These are phyloP conservation scores for Idaea dimidiata DNA, from an alignment of 2,888 invertebrate species.

Conservation along the genomic window DNA sequence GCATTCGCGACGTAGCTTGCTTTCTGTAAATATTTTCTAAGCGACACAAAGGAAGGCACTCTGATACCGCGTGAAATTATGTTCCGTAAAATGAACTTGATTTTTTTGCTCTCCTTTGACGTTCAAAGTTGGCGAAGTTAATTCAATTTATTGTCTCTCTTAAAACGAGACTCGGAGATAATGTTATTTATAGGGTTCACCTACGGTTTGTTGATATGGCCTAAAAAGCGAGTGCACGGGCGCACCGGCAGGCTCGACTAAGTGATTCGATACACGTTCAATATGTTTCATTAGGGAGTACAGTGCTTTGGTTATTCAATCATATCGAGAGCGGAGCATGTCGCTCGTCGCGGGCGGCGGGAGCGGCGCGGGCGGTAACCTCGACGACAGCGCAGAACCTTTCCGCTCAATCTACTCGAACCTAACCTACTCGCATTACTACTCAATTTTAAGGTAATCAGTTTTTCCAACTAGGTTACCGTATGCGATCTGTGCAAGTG, in stretches of 20 bases:
- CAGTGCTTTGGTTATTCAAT: slow-evolving; percentile 75
- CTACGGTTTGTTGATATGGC: slow-evolving; percentile 69
- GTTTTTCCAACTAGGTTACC: slow-evolving; percentile 65
- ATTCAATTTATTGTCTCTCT: slow-evolving; percentile 78
- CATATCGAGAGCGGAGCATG: slow-evolving; percentile 64
- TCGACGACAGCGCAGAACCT: slow-evolving; percentile 36
- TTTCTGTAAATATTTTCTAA: slow-evolving; percentile 67
- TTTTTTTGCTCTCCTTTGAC: slow-evolving; percentile 69
- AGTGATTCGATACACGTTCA: slow-evolving; percentile 80
- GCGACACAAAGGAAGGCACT: slow-evolving; percentile 57
- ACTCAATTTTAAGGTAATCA: slow-evolving; percentile 67
- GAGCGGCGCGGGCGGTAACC: slow-evolving; percentile 46
- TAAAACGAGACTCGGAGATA: slow-evolving; percentile 71
- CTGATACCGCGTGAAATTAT: slow-evolving; percentile 68
- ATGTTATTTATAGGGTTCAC: slow-evolving; percentile 74
- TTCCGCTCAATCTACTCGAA: slow-evolving; percentile 48
- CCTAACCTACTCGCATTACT: background rate
- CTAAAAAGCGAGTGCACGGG: slow-evolving; percentile 71
- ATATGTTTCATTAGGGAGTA: slow-evolving; percentile 78
- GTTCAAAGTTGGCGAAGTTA: slow-evolving; percentile 70
- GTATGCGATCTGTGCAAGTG: slow-evolving; percentile 60
- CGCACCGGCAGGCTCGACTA: slow-evolving; percentile 66
- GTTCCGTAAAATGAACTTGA: slow-evolving; percentile 66
- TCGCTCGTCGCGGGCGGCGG: slow-evolving; percentile 44
- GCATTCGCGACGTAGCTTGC: slow-evolving; percentile 53